A percentile compares a stretch with the other conserved stretches of the same genome.
Conservation (phyloP, 2,797 vertebrate genomes). For the Helostoma temminkii region DNA sequence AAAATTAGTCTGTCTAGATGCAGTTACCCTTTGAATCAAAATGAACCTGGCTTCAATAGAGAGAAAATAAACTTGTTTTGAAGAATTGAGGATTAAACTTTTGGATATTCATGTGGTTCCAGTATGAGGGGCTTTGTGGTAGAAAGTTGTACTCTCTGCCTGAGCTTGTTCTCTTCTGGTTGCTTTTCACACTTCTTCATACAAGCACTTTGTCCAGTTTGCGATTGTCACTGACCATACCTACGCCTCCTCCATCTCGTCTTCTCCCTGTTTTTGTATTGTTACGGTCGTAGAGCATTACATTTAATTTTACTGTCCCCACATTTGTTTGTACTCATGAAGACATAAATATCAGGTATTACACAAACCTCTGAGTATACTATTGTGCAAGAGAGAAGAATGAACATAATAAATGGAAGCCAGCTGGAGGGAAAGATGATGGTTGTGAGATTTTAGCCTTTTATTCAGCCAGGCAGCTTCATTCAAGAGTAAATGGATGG, state of each 20-base stretch:
- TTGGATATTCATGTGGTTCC: constrained; percentile 40
- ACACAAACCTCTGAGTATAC: constrained; percentile 25
- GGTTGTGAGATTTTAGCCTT: constrained; percentile 53
- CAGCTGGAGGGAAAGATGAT: constrained; percentile 50
- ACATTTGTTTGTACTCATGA: constrained; percentile 14
- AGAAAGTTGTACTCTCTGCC: too few species aligned
- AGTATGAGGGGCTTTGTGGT: constrained; percentile 40
- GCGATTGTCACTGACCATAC: constrained; percentile 15
- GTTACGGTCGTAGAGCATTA: constrained; percentile 19
- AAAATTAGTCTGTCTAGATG: too few species aligned
- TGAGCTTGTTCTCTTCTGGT: constrained; percentile 43
- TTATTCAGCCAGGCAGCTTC: constrained; percentile 45
- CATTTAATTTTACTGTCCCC: constrained; percentile 6
- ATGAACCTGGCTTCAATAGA: neutral
- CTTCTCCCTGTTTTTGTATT: constrained; percentile 31
- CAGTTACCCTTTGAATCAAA: neutral
- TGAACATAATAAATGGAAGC: constrained; percentile 45
- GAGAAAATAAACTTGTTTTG: constrained; percentile 15
- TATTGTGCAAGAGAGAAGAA: constrained; percentile 33
- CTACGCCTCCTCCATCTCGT: constrained; percentile 20
- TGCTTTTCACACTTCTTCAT: constrained; percentile 41
- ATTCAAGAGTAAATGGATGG: constrained; percentile 54
- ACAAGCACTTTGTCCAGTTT: constrained; percentile 21
- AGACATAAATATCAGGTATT: constrained; percentile 6
- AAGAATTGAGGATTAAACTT: constrained; percentile 35